A percentile compares a stretch with the other conserved stretches of the same genome.
These are phyloP conservation scores for Lordiphosa stackelbergi DNA, from an alignment of 1,140 invertebrate species.

Conservation along the genomic window DNA sequence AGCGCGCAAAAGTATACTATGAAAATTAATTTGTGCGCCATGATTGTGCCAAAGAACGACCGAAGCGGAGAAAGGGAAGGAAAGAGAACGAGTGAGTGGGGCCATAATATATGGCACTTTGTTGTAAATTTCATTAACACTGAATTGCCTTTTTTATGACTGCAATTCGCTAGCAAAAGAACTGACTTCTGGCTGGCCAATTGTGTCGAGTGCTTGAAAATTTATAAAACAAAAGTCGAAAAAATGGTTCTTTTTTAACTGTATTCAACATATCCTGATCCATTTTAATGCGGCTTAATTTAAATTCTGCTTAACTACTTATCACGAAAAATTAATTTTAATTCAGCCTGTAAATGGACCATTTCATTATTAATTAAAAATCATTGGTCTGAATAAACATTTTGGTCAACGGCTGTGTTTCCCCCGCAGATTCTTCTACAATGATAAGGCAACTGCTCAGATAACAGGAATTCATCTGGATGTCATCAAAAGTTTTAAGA, in stretches of 20 bases:
- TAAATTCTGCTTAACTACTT: no score
- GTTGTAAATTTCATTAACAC: conserved; percentile 51
- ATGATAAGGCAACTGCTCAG: no score
- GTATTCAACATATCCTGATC: background rate
- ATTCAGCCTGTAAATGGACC: no score
- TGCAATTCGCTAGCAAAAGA: conserved; percentile 17
- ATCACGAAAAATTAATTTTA: no score
- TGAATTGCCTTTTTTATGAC: conserved; percentile 40
- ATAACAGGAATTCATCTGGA: no score
- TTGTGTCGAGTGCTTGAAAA: conserved; percentile 47
- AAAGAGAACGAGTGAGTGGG: conserved; percentile 13
- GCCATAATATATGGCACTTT: conserved; percentile 33
- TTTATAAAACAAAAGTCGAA: conserved; percentile 19
- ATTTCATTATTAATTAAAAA: no score
- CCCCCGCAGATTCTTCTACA: no score
- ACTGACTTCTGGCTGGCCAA: conserved; percentile 32
- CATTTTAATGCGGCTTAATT: conserved; percentile 1
- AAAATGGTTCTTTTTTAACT: no score
- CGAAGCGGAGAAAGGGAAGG: background rate
- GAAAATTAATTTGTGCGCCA: conserved; percentile 64
- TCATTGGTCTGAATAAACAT: no score
- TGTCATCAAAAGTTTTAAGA: no score
- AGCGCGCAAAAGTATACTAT: conserved; percentile 54
- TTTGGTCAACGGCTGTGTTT: no score
- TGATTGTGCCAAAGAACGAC: conserved; percentile 35